Conservation (phyloP, 2,888 invertebrate genomes). For the Pharmacophagus antenor region DNA sequence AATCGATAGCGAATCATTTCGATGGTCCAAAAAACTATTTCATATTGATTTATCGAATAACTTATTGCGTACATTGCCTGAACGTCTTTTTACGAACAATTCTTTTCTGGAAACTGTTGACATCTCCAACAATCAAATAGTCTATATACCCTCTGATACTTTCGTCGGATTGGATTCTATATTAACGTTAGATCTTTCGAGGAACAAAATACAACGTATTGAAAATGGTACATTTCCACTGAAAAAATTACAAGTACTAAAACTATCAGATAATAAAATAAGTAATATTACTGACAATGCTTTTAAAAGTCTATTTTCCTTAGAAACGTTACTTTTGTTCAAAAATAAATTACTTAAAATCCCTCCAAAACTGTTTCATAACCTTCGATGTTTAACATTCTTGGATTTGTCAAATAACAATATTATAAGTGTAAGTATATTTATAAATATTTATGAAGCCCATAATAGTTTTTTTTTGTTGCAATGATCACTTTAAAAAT, state of each 20-base stretch:
- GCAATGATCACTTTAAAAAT: neutral
- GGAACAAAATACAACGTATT: constrained; percentile 83
- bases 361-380: constrained; percentile 69
- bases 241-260: constrained; percentile 81
- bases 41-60: constrained; percentile 86
- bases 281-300: constrained; percentile 79
- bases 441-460: neutral
- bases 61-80: constrained; percentile 79
- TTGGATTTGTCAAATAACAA: constrained; percentile 81
- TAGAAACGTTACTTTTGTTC: constrained; percentile 79
- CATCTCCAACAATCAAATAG: constrained; percentile 84
- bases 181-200: constrained; percentile 85
- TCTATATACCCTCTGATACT: constrained; percentile 78
- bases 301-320: constrained; percentile 72
- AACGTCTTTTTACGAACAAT: constrained; percentile 80
- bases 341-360: constrained; percentile 78
- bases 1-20: constrained; percentile 80
- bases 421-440: constrained; percentile 66
- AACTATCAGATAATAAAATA: constrained; percentile 86
- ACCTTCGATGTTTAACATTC: constrained; percentile 71
- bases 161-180: constrained; percentile 81
- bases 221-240: constrained; percentile 82
- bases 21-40: constrained; percentile 81
- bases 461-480: neutral
- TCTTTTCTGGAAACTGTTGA: constrained; percentile 82